Percentiles rank a stretch among this genome's conserved stretches.
Evolutionary conservation across 2,797 vertebrate species (phyloP).

Genomic region (Arctocebus calabarensis): DNA sequence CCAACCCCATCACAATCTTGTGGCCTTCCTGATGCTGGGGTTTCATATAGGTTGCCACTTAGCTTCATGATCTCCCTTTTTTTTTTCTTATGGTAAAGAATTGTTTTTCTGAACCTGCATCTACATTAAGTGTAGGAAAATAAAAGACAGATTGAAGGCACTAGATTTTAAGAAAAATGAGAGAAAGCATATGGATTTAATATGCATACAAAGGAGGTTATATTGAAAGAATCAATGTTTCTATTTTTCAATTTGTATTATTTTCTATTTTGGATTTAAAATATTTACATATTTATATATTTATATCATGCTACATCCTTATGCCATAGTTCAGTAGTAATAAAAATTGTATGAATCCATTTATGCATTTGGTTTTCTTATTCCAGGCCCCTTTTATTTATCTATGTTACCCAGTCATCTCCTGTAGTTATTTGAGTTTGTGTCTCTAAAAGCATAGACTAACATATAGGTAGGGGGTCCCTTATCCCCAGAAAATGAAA

Average conservation of each 20-base stretch:
- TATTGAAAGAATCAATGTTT: constrained; percentile 73
- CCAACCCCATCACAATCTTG: not conserved
- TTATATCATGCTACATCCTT: constrained; percentile 66
- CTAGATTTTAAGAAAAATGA: constrained; percentile 67
- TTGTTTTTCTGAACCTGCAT: constrained; percentile 62
- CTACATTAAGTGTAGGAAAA: constrained; percentile 69
- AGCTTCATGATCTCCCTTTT: constrained; percentile 49
- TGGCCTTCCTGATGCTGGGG: constrained; percentile 28
- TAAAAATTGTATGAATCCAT: constrained; percentile 54
- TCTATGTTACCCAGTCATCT: not conserved
- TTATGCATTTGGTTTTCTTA: constrained; percentile 68
- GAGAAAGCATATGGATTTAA: constrained; percentile 76
- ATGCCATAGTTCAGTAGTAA: constrained; percentile 54
- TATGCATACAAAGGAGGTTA: constrained; percentile 66
- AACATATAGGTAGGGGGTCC: not conserved
- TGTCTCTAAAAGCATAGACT: not conserved
- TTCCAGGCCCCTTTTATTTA: not conserved
- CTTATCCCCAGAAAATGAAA: not conserved
- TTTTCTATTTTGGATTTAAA: constrained; percentile 65
- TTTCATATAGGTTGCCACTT: constrained; percentile 57
- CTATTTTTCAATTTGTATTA: constrained; percentile 57
- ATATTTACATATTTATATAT: constrained; percentile 65
- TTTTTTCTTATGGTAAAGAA: constrained; percentile 44
- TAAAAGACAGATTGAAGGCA: constrained; percentile 75
- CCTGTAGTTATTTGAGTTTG: not conserved